Evolutionary conservation across 1,140 invertebrate genomes (phyloP).

Genomic region (Drosophila takahashii): DNA sequence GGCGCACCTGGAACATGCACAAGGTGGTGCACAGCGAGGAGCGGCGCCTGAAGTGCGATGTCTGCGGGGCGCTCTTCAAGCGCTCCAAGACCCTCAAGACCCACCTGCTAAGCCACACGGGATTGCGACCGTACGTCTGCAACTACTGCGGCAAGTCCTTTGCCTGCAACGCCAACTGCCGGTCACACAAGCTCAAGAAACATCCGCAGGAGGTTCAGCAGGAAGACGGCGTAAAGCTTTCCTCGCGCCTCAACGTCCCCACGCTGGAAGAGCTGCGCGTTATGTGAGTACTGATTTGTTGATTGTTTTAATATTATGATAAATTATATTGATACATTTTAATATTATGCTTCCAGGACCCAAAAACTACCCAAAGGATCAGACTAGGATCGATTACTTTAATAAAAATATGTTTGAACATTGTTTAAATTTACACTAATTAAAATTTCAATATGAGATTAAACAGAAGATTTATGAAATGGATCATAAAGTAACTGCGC

Average conservation of each 20-base stretch:
- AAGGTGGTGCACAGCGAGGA: conserved; percentile 85
- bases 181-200: conserved; percentile 85
- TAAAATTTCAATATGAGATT: neutral
- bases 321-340: neutral
- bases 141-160: conserved; percentile 85
- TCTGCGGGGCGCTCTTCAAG: conserved; percentile 78
- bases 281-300: conserved; percentile 38
- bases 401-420: neutral
- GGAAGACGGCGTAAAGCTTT: conserved; percentile 25
- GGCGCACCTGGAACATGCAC: conserved; percentile 85
- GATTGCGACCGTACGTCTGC: conserved; percentile 85
- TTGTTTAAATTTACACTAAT: neutral
- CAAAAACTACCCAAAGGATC: conserved; percentile 84
- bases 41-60: conserved; percentile 84
- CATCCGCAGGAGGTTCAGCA: conserved; percentile 84
- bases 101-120: conserved; percentile 85
- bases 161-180: conserved; percentile 85
- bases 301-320: no score
- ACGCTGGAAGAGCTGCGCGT: conserved; percentile 58
- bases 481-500: neutral
- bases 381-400: neutral
- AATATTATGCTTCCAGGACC: conserved; percentile 28
- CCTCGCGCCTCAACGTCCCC: conserved; percentile 50
- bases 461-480: neutral
- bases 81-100: conserved; percentile 84